Evolutionary conservation across 2,113 vertebrate species (phyloP).

Genomic region (Aldabrachelys gigantea): DNA sequence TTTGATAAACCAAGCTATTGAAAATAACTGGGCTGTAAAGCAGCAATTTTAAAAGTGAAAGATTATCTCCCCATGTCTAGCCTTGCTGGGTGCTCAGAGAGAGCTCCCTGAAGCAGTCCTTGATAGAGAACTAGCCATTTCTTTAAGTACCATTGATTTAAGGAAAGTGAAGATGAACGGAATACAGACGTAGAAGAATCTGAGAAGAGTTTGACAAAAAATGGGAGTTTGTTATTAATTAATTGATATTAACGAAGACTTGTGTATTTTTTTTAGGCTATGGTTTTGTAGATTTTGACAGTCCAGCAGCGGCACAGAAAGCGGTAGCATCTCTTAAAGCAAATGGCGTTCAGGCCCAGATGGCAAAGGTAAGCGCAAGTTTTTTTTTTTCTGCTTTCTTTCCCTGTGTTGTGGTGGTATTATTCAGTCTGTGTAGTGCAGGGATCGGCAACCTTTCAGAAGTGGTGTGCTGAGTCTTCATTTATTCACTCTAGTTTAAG

Average conservation of each 20-base stretch:
- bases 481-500: no score
- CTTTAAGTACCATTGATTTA: background rate
- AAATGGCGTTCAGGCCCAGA: conserved; percentile 98
- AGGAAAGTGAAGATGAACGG: background rate
- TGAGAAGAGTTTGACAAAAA: background rate
- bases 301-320: conserved; percentile 98
- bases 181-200: background rate
- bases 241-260: background rate
- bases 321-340: conserved; percentile 97
- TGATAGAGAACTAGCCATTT: background rate
- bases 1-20: conserved; percentile 11
- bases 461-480: no score
- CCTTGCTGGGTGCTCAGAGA: conserved; percentile 1
- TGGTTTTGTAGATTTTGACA: conserved; percentile 99
- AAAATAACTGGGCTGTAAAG: background rate
- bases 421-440: background rate
- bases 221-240: background rate
- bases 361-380: conserved; percentile 92
- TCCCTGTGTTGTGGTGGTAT: background rate
- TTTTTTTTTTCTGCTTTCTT: background rate
- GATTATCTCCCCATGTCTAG: background rate
- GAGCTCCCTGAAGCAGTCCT: background rate
- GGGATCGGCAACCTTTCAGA: no score
- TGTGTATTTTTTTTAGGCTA: conserved; percentile 86
- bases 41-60: conserved; percentile 35